Base-by-base conservation (phyloP, 2,797 vertebrate genomes). In the Spinus olivaceus region DNA sequence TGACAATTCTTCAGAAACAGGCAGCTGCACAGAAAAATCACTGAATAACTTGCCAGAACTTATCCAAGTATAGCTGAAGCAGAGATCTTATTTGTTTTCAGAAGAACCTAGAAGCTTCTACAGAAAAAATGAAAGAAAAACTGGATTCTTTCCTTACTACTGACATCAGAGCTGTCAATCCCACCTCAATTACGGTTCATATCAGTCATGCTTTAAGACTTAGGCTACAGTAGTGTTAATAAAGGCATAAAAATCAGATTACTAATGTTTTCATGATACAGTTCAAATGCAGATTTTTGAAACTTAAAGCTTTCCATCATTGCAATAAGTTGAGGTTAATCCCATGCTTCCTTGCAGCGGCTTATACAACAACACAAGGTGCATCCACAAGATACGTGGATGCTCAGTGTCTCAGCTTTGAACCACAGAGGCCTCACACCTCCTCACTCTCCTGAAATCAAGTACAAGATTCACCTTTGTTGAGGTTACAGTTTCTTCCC, bases 121-220 rank as follows among this genome's bases (percentile, higher is more conserved):
- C 10, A 71, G 27, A 60, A 86, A 54, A 64, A 49, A 42, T 7
- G 4, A 90, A 63, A 61, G 21, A 88, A 77, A 5, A 3, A 60
- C 50, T 28, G 4, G 25, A 61, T 64, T 72, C 46, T 49, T 74
- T 59, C 35, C 66, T 84, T 50, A 23, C 9, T 44, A 10, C 21
- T 32, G 33, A 37, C 30, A 80, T 32, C 17, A 22, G 71, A 80
- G 61, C 30, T 77, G 18, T 22, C 53, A 28, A 3, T n/a, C 12
- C n/a, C 33, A 30, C 39, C 18, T 63, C 50, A 84, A 1, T 19
- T 1, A 12, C 3, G 1, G 33, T 30, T 60, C 20, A 4, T 0
- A 0, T 4, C 17, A 4, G 25, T 44, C 76, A 53, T 17, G 10
- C 24, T 69, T 61, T 80, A 63, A 69, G 50, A 33, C 28, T 50